Base-by-base conservation (phyloP, 2,113 vertebrate genomes). In the Rhinolophus sinicus region DNA sequence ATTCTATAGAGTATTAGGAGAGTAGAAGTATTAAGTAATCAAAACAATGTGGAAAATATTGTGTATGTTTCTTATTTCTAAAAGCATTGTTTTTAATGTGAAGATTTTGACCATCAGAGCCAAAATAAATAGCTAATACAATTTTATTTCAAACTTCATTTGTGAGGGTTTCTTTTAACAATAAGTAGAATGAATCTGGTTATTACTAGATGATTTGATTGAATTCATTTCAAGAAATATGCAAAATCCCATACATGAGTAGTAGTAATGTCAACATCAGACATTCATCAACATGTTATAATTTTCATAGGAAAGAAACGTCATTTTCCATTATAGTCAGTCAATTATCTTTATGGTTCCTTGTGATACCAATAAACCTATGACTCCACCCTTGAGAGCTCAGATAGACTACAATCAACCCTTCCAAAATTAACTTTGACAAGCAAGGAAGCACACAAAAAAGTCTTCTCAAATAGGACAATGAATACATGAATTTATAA, bases 401-500 rank as follows among this genome's bases (percentile, higher is more conserved):
- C 78, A 93, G 58, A n/a, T 95, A 96, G 40, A 96, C 54, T 77
- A 95, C 33, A 94, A 54, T 82, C 77, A 91, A 64, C 62, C 9
- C 28, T 35, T 13, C 14, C 26, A 88, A 95, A 93, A 88, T 93
- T 90, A 85, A 97, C 92, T 89, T 82, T 81, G 72, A 94, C 95
- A 94, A 75, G 81, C 85, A 96, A 93, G 54, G 65, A 94, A 96
- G 97, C 93, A 94, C 65, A 95, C 97, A 97, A 95, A 60, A 1
- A 47, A 89, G 33, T 64, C 73, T 91, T 88, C 88, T 94, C 73
- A 93, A 91, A 94, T 58, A 88, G 72, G 52, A 94, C 75, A 92
- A 93, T 94, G 95, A 97, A 94, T 86, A 93, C 50, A 86, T 82
- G 93, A 95, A 96, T 95, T 88, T 89, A 91, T 97, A 89, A 97